Evolutionary conservation across 2,888 invertebrate genomes (phyloP).

Genomic region (Machimus atricapillus): DNA sequence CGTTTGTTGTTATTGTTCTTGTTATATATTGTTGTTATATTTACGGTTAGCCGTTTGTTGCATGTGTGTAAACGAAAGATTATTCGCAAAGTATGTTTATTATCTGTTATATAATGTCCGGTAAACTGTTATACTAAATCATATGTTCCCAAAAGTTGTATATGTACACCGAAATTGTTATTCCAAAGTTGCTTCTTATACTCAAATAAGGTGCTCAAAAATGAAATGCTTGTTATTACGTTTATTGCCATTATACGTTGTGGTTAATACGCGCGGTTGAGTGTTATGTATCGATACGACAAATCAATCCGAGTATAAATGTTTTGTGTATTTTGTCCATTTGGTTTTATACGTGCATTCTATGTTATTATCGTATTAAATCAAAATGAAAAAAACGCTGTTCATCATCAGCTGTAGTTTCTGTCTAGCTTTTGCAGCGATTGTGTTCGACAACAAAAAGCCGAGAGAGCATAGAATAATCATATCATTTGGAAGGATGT

Average conservation of each 20-base stretch:
- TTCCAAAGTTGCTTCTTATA: neutral
- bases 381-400: neutral
- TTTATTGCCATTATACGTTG: neutral
- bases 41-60: conserved; percentile 48
- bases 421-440: neutral
- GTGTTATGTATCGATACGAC: conserved; percentile 29
- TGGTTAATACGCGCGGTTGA: conserved; percentile 20
- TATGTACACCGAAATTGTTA: conserved; percentile 34
- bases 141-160: conserved; percentile 21
- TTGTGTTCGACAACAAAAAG: conserved; percentile 43
- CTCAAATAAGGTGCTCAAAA: neutral
- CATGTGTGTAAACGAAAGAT: conserved; percentile 50
- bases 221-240: neutral
- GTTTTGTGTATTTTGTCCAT: conserved; percentile 38
- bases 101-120: conserved; percentile 45
- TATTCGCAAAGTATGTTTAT: conserved; percentile 34
- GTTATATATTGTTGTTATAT: conserved; percentile 34
- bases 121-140: conserved; percentile 38
- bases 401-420: neutral
- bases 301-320: conserved; percentile 43
- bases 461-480: conserved; percentile 40
- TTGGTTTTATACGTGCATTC: conserved; percentile 33
- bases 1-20: conserved; percentile 37
- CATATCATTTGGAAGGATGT: conserved; percentile 1
- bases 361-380: conserved; percentile 32